phyloP scores from a whole-genome alignment of 2,888 invertebrate species.

The Cheilosia pagana region DNA sequence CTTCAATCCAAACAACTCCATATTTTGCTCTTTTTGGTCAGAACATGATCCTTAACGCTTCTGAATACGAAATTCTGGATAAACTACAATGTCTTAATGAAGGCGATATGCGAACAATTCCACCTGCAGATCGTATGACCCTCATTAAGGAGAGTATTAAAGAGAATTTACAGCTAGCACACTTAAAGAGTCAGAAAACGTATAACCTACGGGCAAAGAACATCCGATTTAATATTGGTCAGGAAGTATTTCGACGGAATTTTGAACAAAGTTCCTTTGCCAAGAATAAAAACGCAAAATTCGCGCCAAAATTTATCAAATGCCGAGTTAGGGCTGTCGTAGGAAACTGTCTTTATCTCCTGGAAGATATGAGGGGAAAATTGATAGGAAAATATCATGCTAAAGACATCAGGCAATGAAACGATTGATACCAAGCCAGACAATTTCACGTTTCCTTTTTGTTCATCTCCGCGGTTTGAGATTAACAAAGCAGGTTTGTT shows the following conservation, averaged over 20 bases:
- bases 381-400: constrained; percentile 1
- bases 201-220: background rate
- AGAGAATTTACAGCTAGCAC: background rate
- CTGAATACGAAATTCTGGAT: background rate
- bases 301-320: constrained; percentile 9
- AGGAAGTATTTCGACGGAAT: background rate
- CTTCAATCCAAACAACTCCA: background rate
- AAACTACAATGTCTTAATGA: background rate
- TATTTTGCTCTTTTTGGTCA: background rate
- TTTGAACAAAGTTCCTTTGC: background rate
- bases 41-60: background rate
- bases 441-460: background rate
- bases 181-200: background rate
- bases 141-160: background rate
- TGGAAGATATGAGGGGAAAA: constrained; percentile 15
- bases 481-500: constrained; percentile 3
- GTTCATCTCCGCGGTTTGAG: background rate
- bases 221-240: background rate
- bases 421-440: background rate
- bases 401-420: background rate
- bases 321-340: background rate
- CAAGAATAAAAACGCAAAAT: background rate
- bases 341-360: constrained; percentile 6
- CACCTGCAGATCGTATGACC: background rate
- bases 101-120: constrained; percentile 5